phyloP scores from a whole-genome alignment of 2,113 vertebrate genomes.

The Callionymus lyra region DNA sequence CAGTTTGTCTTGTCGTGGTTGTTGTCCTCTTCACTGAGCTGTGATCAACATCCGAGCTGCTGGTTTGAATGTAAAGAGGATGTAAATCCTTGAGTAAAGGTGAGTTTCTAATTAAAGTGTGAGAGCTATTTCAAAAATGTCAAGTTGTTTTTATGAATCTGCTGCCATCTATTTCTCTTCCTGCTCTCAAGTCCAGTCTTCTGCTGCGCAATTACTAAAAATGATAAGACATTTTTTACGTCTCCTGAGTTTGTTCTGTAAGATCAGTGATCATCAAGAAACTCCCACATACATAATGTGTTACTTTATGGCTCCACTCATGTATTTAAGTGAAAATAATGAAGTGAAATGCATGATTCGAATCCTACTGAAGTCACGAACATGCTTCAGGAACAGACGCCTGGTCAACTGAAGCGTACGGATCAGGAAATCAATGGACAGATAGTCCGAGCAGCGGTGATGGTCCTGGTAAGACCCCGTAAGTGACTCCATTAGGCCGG shows the following conservation, averaged over 20 bases:
- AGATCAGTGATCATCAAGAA: too few relatives aligned
- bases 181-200: conserved; percentile 9
- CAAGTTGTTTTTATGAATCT: conserved; percentile 22
- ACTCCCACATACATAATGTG: too few relatives aligned
- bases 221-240: too few relatives aligned
- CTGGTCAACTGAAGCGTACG: conserved; percentile 39
- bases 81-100: conserved; percentile 1
- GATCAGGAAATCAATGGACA: conserved; percentile 57
- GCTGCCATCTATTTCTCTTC: conserved; percentile 8
- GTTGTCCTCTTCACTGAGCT: conserved; percentile 13
- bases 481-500: conserved; percentile 56
- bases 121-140: conserved; percentile 13
- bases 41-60: conserved; percentile 9
- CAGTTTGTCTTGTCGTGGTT: neutral
- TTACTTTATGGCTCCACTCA: too few relatives aligned
- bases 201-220: too few relatives aligned
- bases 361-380: conserved; percentile 4
- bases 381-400: too few relatives aligned
- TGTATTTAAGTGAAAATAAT: conserved; percentile 4
- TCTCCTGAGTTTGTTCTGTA: too few relatives aligned
- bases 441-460: conserved; percentile 38
- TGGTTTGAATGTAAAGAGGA: conserved; percentile 1
- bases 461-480: conserved; percentile 36
- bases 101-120: conserved; percentile 10
- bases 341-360: conserved; percentile 3